Conservation (phyloP, 2,797 vertebrate genomes). For the Epinephelus awoara region DNA sequence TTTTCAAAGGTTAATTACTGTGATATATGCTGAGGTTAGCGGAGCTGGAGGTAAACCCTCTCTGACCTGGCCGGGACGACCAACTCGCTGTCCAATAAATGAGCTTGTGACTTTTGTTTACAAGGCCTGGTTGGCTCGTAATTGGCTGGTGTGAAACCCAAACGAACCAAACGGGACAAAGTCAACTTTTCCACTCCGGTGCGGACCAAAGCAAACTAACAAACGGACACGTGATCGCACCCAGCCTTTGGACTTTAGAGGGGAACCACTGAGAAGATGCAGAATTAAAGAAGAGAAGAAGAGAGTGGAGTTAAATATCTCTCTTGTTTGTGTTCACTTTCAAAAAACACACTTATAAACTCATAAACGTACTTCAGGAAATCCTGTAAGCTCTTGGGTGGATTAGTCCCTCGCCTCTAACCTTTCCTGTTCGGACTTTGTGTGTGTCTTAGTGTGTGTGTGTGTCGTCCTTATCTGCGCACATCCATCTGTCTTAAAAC, state of each 20-base stretch:
- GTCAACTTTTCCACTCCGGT: slow-evolving; percentile 48
- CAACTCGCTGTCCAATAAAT: slow-evolving; percentile 19
- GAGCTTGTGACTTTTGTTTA: slow-evolving; percentile 42
- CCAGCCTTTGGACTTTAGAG: not conserved
- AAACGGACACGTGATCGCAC: not conserved
- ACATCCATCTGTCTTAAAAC: slow-evolving; percentile 41
- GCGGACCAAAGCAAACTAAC: not conserved
- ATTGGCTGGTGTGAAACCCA: slow-evolving; percentile 24
- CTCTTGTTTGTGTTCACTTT: too few species aligned
- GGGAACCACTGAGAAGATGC: not conserved
- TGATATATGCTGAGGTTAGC: not conserved
- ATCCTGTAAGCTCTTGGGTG: slow-evolving; percentile 51
- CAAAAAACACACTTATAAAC: not conserved
- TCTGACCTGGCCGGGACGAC: slow-evolving; percentile 12
- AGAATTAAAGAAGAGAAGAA: not conserved
- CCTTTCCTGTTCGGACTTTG: slow-evolving; percentile 38
- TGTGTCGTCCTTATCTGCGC: slow-evolving; percentile 25
- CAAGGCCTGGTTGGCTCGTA: slow-evolving; percentile 25
- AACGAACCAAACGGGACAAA: slow-evolving; percentile 19
- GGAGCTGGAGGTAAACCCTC: not conserved
- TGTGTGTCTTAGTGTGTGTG: slow-evolving; percentile 18
- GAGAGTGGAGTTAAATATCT: not conserved
- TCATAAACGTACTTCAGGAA: slow-evolving; percentile 54
- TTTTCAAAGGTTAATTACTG: slow-evolving; percentile 8
- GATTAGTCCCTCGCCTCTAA: slow-evolving; percentile 61